phyloP scores from a whole-genome alignment of 2,888 invertebrate genomes.

The Agelastica alni region DNA sequence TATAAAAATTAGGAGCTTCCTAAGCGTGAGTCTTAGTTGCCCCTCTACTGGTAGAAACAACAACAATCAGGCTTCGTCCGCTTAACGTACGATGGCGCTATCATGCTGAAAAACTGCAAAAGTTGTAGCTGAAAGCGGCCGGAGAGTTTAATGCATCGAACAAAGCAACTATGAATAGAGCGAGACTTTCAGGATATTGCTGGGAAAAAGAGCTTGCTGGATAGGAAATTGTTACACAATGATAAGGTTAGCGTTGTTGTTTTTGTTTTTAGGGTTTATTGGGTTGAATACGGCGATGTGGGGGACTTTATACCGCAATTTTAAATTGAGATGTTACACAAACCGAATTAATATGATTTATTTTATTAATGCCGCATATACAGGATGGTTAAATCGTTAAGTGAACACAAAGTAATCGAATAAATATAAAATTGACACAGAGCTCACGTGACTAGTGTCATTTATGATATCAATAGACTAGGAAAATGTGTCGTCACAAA shows the following conservation, averaged over 20 bases:
- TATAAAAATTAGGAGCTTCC: not conserved
- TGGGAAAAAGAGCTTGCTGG: conserved; percentile 25
- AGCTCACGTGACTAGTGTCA: no score
- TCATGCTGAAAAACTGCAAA: conserved; percentile 25
- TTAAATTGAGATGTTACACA: conserved; percentile 2
- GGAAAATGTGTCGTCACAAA: no score
- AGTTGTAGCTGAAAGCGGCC: not conserved
- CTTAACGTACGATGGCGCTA: conserved; percentile 36
- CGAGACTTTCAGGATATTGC: conserved; percentile 28
- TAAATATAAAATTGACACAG: no score
- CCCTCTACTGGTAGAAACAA: conserved; percentile 36
- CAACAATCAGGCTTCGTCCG: conserved; percentile 31
- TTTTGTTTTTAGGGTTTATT: conserved; percentile 20
- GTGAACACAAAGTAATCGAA: no score
- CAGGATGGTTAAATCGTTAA: no score
- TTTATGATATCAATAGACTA: no score
- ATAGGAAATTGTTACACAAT: conserved; percentile 26
- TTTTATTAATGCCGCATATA: no score
- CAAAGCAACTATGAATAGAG: conserved; percentile 25
- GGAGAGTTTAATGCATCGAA: conserved; percentile 14
- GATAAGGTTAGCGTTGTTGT: conserved; percentile 25
- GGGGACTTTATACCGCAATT: not conserved
- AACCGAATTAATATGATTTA: not conserved
- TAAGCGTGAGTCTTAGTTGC: not conserved
- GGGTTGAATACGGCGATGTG: conserved; percentile 10